Evolutionary conservation across 2,113 vertebrate species (phyloP), one percentile per base, ranked within the genome.

Genomic region (Microcebus tavaratra): DNA sequence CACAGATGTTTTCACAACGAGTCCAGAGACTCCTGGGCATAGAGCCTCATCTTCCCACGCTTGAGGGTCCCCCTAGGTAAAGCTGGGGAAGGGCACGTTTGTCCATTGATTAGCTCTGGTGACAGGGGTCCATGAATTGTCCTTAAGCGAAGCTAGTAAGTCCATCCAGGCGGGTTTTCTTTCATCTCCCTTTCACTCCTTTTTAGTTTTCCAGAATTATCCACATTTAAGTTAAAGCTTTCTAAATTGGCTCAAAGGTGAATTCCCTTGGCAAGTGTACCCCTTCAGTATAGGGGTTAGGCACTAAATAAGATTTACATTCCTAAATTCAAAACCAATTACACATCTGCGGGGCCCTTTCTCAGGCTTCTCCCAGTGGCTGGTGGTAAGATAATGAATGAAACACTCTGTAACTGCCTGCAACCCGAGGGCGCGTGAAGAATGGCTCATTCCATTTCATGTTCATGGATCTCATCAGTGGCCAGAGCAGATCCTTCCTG

Each of bases 311-410:
- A 88, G 70, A 85, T 53, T 95, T 81, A 61, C 2, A 48, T 95
- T 96, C 94, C 75, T 93, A 42, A 90, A 82, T 88, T 96, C 73
- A 95, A 96, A 97, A 96, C 63, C 96, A 79, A 8, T 95, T 81
- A 94, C 67, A 75, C 25, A 45, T 93, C 84, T 48, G 42, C 65
- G 76, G 29, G 63, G 6, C 50, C 39, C 50, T 45, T 88, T 94
- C 55, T 34, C 45, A 59, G 86, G 83, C 61, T 34, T 91, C 65
- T 50, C 29, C 34, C 55, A 29, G 70, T 70, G 31, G 17, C 90
- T 90, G 34, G 27, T 61, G 59, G 17, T 86, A 75, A 91, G 89
- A 83, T 83, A 61, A 70, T 68, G 72, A 92, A 90, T 65, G 72
- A 92, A 90, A 45, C 55, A 53, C 70, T 53, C 53, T 29, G 3